phyloP scores from a whole-genome alignment of 92 coral and sea anemone genomes.

The Zoanthus sociatus region DNA sequence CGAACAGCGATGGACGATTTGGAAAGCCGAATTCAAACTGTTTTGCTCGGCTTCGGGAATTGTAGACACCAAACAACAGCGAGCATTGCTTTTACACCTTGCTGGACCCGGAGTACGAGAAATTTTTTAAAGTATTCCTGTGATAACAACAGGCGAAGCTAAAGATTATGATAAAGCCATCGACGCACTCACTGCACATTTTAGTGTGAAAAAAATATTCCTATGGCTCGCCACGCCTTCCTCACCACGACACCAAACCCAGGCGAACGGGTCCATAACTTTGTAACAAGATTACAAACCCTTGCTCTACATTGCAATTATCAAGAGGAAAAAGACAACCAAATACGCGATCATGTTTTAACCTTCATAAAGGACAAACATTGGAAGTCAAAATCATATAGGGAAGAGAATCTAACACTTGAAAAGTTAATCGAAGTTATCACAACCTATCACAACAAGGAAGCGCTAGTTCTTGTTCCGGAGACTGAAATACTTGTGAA shows the following conservation, averaged over 20 bases:
- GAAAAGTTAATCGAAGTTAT: conserved; percentile 54
- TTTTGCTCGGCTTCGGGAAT: conserved; percentile 26
- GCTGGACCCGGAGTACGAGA: conserved; percentile 60
- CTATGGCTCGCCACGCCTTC: conserved; percentile 56
- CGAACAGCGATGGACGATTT: not conserved
- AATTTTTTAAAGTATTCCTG: conserved; percentile 42
- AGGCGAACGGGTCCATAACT: conserved; percentile 64
- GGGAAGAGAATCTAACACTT: conserved; percentile 48
- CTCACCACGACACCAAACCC: conserved; percentile 40
- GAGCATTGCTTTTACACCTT: conserved; percentile 60
- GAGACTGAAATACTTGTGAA: too few species aligned
- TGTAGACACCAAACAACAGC: conserved; percentile 14
- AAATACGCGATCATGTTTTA: too few species aligned
- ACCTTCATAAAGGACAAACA: conserved; percentile 51
- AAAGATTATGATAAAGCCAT: conserved; percentile 58
- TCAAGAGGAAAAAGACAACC: conserved; percentile 36
- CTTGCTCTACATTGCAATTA: conserved; percentile 64
- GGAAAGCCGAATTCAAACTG: not conserved
- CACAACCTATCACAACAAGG: conserved; percentile 53
- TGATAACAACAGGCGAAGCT: conserved; percentile 35
- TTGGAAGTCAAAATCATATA: conserved; percentile 58
- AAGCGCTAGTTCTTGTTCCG: conserved; percentile 33
- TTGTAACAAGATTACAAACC: conserved; percentile 46
- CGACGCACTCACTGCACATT: conserved; percentile 50
- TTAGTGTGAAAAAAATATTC: conserved; percentile 60